A percentile compares a stretch with the other conserved stretches of the same genome.
Conservation (phyloP, 2,113 vertebrate genomes). For the Pteronura brasiliensis region DNA sequence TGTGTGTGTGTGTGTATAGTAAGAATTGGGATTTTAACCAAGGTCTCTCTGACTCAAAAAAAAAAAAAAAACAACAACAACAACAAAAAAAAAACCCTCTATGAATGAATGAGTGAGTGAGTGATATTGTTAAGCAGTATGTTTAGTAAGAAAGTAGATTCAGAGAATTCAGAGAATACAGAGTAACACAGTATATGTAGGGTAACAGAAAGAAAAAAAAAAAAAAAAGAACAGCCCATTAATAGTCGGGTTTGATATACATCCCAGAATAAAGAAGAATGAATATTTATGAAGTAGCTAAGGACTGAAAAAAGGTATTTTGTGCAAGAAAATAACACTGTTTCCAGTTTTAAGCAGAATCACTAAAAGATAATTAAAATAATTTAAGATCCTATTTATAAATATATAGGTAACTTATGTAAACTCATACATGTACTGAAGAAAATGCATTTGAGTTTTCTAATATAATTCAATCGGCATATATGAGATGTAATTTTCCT, state of each 20-base stretch:
- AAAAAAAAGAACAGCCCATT: not conserved
- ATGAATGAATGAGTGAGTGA: not conserved
- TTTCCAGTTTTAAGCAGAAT: not conserved
- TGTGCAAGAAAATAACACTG: not conserved
- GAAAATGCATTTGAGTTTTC: conserved; percentile 4
- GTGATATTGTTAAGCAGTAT: not conserved
- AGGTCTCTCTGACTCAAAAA: not conserved
- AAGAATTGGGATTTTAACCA: not conserved
- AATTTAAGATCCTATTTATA: not conserved
- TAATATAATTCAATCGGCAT: conserved; percentile 25
- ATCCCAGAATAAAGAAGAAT: not conserved
- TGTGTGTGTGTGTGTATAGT: not conserved
- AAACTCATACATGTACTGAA: not conserved
- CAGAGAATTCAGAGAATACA: not conserved
- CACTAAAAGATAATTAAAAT: not conserved
- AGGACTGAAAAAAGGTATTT: not conserved
- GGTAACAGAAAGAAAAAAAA: not conserved
- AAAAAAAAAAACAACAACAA: not conserved
- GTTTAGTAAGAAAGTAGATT: not conserved
- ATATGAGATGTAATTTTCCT: conserved; percentile 25
- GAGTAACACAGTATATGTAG: not conserved
- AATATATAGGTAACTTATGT: not conserved
- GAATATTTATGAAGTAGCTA: not conserved
- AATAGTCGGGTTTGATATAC: not conserved
- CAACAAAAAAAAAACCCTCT: not conserved